Conservation (phyloP, 2,797 vertebrate species). For the Hephaestus fuliginosus region DNA sequence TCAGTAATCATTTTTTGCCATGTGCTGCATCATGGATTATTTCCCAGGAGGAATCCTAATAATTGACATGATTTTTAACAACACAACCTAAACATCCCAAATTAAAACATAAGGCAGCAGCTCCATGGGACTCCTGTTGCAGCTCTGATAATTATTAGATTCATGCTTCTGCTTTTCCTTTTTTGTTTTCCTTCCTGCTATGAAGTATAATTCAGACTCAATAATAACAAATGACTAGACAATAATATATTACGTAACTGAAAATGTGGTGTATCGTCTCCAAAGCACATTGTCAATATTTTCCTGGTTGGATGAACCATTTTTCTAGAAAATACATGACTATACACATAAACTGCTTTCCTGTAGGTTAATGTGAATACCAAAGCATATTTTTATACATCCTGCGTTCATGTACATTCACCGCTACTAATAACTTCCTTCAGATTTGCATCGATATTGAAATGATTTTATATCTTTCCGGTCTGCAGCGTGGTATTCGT, state of each 20-base stretch:
- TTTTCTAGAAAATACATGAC: neutral
- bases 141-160: slow-evolving; percentile 5
- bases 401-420: neutral
- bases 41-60: slow-evolving; percentile 17
- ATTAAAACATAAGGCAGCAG: slow-evolving; percentile 19
- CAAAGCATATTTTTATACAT: neutral
- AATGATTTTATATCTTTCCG: neutral
- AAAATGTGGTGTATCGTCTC: neutral
- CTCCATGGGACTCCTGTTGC: slow-evolving; percentile 1
- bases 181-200: neutral
- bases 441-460: neutral
- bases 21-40: slow-evolving; percentile 32
- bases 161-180: neutral
- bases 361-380: neutral
- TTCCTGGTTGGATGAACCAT: neutral
- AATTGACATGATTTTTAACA: slow-evolving; percentile 1
- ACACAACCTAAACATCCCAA: slow-evolving; percentile 15
- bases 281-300: neutral
- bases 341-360: neutral
- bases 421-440: neutral
- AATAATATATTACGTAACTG: neutral
- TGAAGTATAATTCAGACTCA: slow-evolving; percentile 11
- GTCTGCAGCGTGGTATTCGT: neutral
- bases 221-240: neutral
- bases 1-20: slow-evolving; percentile 8